phyloP scores from a whole-genome alignment of 2,888 invertebrate species.

The Cryptophagus acutangulus region DNA sequence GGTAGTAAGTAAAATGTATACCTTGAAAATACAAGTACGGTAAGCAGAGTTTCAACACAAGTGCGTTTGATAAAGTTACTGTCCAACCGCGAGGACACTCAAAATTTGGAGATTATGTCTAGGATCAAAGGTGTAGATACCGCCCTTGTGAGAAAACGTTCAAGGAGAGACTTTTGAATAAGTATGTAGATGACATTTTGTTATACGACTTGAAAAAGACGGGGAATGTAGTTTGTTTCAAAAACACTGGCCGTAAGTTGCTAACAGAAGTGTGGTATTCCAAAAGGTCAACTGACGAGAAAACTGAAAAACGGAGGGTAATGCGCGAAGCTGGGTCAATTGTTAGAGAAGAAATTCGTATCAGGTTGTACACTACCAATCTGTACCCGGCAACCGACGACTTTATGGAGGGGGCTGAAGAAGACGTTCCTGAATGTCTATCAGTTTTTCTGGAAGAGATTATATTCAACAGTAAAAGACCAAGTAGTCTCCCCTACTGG shows the following conservation, averaged over 20 bases:
- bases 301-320: slow-evolving; percentile 21
- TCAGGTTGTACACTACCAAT: slow-evolving; percentile 17
- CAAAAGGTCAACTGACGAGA: slow-evolving; percentile 3
- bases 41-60: too few species aligned
- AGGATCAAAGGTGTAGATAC: too few species aligned
- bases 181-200: slow-evolving; percentile 9
- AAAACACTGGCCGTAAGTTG: not conserved
- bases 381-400: too few species aligned
- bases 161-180: not conserved
- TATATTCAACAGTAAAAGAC: slow-evolving; percentile 6
- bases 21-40: too few species aligned
- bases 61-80: not conserved
- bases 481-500: slow-evolving; percentile 8
- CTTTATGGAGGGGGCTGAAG: too few species aligned
- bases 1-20: too few species aligned
- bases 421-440: too few species aligned
- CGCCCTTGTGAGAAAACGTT: not conserved
- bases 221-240: slow-evolving; percentile 7
- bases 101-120: too few species aligned
- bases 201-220: slow-evolving; percentile 1
- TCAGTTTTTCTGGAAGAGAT: slow-evolving; percentile 7
- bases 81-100: too few species aligned
- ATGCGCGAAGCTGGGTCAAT: slow-evolving; percentile 24
- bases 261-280: slow-evolving; percentile 7
- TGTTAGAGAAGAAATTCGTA: slow-evolving; percentile 20